phyloP scores from a whole-genome alignment of 2,113 vertebrate genomes.

The Megaceryle torquata region DNA sequence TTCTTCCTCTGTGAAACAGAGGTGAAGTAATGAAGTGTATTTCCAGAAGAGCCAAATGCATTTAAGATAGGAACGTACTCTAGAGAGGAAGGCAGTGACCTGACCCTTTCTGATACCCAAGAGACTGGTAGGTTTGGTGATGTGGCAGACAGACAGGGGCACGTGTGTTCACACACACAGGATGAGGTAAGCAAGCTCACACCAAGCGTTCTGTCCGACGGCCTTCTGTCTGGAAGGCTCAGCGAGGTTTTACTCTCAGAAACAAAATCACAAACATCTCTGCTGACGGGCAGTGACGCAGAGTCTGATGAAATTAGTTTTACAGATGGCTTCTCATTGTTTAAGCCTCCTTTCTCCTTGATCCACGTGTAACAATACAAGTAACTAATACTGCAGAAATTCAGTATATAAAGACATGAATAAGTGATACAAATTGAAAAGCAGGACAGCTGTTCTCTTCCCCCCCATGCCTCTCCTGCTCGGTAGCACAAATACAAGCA shows the following conservation, averaged over 20 bases:
- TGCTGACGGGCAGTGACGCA: background rate
- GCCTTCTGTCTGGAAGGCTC: background rate
- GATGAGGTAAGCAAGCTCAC: background rate
- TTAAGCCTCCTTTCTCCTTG: background rate
- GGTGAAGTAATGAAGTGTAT: background rate
- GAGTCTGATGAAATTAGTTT: background rate
- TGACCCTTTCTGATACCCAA: background rate
- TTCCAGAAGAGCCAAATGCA: background rate
- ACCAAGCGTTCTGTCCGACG: background rate
- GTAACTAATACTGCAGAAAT: background rate
- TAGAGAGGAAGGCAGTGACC: background rate
- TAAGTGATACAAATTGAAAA: background rate
- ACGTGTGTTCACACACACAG: rapidly evolving
- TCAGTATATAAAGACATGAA: background rate
- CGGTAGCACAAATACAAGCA: background rate
- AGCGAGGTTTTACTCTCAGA: background rate
- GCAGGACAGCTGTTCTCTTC: background rate
- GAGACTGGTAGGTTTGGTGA: background rate
- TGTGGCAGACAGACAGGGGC: too few relatives aligned
- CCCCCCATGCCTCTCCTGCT: background rate
- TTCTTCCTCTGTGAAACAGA: background rate
- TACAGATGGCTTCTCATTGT: background rate
- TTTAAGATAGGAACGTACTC: background rate
- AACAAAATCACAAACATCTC: background rate
- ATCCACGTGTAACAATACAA: background rate